Conservation (phyloP, 2,113 vertebrate genomes). For the Hippocampus comes region DNA sequence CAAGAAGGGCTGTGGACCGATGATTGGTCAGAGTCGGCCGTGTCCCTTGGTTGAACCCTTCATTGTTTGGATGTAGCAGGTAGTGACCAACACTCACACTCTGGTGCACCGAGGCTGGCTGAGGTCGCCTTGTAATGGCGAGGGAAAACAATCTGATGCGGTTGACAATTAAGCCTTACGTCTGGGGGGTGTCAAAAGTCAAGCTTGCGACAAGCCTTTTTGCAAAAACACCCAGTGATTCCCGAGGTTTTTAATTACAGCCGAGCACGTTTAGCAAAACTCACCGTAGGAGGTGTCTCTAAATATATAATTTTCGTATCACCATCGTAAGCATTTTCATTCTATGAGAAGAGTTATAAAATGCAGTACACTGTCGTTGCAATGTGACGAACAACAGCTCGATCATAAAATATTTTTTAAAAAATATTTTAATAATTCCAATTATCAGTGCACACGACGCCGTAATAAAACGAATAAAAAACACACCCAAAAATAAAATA, state of each 20-base stretch:
- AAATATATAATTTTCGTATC: neutral
- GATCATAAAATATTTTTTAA: too few species aligned
- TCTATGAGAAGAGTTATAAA: too few species aligned
- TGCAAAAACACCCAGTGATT: neutral
- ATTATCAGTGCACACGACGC: too few species aligned
- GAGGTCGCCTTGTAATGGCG: constrained; percentile 35
- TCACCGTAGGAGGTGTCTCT: neutral
- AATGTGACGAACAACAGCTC: too few species aligned
- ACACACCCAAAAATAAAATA: neutral
- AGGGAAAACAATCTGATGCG: constrained; percentile 46
- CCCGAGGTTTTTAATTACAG: neutral
- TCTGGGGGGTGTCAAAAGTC: neutral
- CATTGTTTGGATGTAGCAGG: constrained; percentile 81
- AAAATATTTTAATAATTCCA: too few species aligned
- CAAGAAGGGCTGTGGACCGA: constrained; percentile 79
- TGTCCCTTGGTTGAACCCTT: constrained; percentile 92
- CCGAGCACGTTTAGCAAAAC: neutral
- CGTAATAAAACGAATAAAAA: neutral
- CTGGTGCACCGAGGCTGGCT: constrained; percentile 40
- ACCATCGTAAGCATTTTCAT: too few species aligned
- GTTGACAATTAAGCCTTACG: constrained; percentile 24
- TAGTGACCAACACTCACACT: constrained; percentile 72
- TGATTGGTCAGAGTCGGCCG: constrained; percentile 88
- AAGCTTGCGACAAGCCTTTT: constrained; percentile 4
- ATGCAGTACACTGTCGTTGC: too few species aligned